Evolutionary conservation across 2,797 vertebrate genomes (phyloP).

Genomic region (Girardinus metallicus): DNA sequence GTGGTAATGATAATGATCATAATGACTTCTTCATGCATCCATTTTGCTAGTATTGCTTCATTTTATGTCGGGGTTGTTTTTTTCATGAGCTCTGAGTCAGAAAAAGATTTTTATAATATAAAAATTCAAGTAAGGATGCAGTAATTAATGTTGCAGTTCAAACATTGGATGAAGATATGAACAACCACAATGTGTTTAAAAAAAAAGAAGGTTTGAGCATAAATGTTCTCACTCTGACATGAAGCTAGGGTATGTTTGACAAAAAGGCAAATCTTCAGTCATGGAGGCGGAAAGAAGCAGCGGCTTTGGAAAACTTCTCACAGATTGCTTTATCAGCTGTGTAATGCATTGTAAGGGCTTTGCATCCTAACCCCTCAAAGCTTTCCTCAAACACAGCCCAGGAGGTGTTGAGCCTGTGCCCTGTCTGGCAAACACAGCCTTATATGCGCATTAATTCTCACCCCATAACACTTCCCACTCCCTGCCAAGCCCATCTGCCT

Average conservation of each 20-base stretch:
- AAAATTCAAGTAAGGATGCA: background rate
- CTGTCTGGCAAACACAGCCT: slow-evolving; percentile 73
- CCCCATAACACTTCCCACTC: slow-evolving; percentile 69
- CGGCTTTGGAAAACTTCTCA: slow-evolving; percentile 64
- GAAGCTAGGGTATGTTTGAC: slow-evolving; percentile 65
- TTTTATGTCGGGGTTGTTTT: background rate
- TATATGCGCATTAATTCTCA: slow-evolving; percentile 71
- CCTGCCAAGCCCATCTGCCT: slow-evolving; percentile 77
- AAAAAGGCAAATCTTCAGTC: slow-evolving; percentile 63
- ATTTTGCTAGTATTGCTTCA: slow-evolving; percentile 3
- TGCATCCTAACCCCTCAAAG: slow-evolving; percentile 75
- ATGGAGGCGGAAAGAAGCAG: slow-evolving; percentile 38
- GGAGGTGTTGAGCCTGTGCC: slow-evolving; percentile 77
- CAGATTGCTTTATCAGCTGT: slow-evolving; percentile 78
- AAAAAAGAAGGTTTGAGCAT: slow-evolving; percentile 41
- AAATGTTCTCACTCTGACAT: slow-evolving; percentile 48
- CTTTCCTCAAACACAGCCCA: slow-evolving; percentile 79
- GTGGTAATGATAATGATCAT: slow-evolving; percentile 13
- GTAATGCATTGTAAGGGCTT: slow-evolving; percentile 76
- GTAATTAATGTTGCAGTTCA: slow-evolving; percentile 14
- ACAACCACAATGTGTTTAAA: slow-evolving; percentile 23
- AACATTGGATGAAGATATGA: slow-evolving; percentile 26
- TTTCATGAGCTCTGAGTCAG: background rate
- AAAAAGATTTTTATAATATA: background rate
- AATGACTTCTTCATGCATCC: slow-evolving; percentile 18